Conservation (phyloP, 2,113 vertebrate species). For the Heloderma charlesbogerti region DNA sequence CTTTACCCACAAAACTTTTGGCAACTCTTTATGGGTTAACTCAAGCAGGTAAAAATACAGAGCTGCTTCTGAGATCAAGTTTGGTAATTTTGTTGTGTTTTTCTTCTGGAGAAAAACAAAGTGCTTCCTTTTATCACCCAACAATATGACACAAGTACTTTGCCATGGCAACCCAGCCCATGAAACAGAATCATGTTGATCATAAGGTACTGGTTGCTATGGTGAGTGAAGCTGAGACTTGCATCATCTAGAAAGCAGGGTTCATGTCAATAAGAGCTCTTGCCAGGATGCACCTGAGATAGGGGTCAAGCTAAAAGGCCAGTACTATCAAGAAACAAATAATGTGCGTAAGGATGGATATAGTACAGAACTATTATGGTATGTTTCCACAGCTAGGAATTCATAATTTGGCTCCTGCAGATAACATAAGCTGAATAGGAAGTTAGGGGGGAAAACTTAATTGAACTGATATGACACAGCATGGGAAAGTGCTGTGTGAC, state of each 20-base stretch:
- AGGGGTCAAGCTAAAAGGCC: constrained; percentile 48
- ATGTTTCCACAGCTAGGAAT: background rate
- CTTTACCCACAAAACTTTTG: background rate
- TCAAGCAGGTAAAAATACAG: background rate
- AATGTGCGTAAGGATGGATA: constrained; percentile 55
- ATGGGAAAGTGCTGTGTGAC: background rate
- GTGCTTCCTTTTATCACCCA: constrained; percentile 45
- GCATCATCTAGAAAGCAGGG: constrained; percentile 39
- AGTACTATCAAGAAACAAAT: constrained; percentile 48
- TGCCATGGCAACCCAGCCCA: constrained; percentile 55
- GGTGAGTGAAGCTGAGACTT: constrained; percentile 42
- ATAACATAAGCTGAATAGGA: constrained; percentile 32
- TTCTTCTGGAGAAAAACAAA: constrained; percentile 38
- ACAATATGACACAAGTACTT: constrained; percentile 50
- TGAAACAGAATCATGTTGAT: constrained; percentile 43
- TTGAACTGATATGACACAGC: background rate
- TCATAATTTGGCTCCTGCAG: background rate
- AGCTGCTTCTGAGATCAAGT: fast-evolving
- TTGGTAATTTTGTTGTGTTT: background rate
- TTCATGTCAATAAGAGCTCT: constrained; percentile 40
- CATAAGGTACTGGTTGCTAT: constrained; percentile 47
- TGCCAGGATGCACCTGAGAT: constrained; percentile 19
- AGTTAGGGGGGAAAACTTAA: constrained; percentile 32
- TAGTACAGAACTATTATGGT: constrained; percentile 49
- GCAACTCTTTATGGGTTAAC: background rate